Evolutionary conservation across 1,140 invertebrate genomes (phyloP).

Genomic region (Calosoma granatense): DNA sequence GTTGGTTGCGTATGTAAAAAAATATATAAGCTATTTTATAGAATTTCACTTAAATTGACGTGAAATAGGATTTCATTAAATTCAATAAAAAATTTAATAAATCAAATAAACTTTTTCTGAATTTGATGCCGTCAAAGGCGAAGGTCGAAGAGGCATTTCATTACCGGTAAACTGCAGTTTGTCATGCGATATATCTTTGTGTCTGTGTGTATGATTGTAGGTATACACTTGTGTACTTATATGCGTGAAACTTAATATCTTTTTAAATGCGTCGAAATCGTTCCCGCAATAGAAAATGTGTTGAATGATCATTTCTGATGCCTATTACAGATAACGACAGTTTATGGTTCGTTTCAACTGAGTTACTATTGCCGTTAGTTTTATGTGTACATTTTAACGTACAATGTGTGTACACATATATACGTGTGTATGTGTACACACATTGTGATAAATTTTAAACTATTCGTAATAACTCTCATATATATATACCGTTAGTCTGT

Average conservation of each 20-base stretch:
- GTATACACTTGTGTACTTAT: background rate
- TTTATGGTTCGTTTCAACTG: no score
- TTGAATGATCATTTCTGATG: background rate
- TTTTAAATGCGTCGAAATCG: background rate
- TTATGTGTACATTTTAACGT: background rate
- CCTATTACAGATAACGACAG: background rate
- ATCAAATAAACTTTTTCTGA: background rate
- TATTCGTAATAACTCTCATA: background rate
- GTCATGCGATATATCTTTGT: background rate
- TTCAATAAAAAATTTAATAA: background rate
- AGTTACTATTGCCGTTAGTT: background rate
- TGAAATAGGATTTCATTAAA: background rate
- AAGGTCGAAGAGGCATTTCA: background rate
- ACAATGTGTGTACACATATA: background rate
- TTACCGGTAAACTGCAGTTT: background rate
- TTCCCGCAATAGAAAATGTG: background rate
- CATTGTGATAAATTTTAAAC: background rate
- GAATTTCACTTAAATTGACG: no score
- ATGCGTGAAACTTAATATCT: background rate
- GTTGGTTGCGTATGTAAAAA: no score
- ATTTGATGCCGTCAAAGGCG: background rate
- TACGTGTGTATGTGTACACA: background rate
- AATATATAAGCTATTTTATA: no score
- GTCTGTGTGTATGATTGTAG: background rate
- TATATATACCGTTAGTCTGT: background rate